Percentiles rank a stretch among this genome's conserved stretches.
These are phyloP conservation scores for Petromus typicus DNA, from an alignment of 2,113 vertebrate genomes.

Conservation along the genomic window DNA sequence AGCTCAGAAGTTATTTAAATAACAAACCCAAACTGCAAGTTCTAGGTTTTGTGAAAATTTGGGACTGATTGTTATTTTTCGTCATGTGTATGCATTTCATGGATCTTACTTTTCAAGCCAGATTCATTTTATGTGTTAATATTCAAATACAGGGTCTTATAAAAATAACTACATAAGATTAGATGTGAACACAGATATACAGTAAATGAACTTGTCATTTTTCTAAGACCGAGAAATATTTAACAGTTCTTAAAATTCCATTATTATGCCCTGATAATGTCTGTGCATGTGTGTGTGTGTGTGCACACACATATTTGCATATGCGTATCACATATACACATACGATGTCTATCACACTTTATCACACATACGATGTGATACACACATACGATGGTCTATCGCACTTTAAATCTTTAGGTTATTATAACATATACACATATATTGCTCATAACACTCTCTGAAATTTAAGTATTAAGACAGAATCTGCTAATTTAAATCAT, in stretches of 20 bases:
- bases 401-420: neutral
- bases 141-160: conserved; percentile 42
- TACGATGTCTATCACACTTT: no score
- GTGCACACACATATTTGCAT: no score
- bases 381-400: neutral
- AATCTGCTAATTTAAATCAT: neutral
- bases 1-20: neutral
- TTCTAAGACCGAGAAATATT: conserved; percentile 21
- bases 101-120: conserved; percentile 23
- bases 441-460: neutral
- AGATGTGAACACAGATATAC: conserved; percentile 31
- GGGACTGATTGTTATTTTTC: neutral
- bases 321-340: no score
- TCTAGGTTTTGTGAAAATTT: neutral
- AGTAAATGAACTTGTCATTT: conserved; percentile 28
- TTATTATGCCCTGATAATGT: neutral
- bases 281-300: neutral
- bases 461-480: conserved; percentile 9
- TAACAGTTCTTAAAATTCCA: conserved; percentile 15
- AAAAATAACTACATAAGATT: conserved; percentile 23
- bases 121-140: conserved; percentile 54
- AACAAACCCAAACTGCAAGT: neutral
- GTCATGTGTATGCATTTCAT: neutral
- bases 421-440: neutral
- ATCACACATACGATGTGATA: neutral